phyloP scores from a whole-genome alignment of 2,888 invertebrate species.

The Noctua comes region DNA sequence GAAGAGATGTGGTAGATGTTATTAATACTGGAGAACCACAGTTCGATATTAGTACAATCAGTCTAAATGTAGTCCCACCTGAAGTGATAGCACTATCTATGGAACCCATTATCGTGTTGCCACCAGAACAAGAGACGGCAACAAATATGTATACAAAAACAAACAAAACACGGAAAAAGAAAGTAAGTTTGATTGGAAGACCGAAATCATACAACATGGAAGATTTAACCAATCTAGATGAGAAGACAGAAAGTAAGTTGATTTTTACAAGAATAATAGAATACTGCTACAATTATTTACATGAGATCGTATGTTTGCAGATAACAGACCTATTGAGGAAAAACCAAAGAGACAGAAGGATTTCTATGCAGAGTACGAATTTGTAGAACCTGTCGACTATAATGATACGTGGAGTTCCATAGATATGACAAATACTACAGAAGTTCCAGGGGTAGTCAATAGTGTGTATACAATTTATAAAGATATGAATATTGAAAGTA shows the following conservation, averaged over 20 bases:
- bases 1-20: slow-evolving; percentile 72
- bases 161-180: slow-evolving; percentile 63
- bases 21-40: slow-evolving; percentile 44
- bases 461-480: slow-evolving; percentile 46
- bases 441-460: slow-evolving; percentile 26
- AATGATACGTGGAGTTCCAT: slow-evolving; percentile 7
- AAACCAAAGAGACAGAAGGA: slow-evolving; percentile 69
- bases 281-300: slow-evolving; percentile 56
- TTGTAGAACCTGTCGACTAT: slow-evolving; percentile 63
- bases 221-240: slow-evolving; percentile 72
- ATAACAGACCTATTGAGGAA: slow-evolving; percentile 66
- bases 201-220: slow-evolving; percentile 81
- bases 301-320: slow-evolving; percentile 77
- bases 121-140: background rate
- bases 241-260: slow-evolving; percentile 77
- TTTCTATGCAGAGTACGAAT: slow-evolving; percentile 76
- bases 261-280: slow-evolving; percentile 56
- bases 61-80: background rate
- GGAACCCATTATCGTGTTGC: background rate
- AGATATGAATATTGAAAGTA: slow-evolving; percentile 15
- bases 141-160: background rate
- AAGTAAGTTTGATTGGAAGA: slow-evolving; percentile 76
- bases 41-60: slow-evolving; percentile 14
- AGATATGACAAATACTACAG: slow-evolving; percentile 31
- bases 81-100: background rate